Conservation (phyloP, 2,797 vertebrate genomes). For the Dendrocincla tyrannina region DNA sequence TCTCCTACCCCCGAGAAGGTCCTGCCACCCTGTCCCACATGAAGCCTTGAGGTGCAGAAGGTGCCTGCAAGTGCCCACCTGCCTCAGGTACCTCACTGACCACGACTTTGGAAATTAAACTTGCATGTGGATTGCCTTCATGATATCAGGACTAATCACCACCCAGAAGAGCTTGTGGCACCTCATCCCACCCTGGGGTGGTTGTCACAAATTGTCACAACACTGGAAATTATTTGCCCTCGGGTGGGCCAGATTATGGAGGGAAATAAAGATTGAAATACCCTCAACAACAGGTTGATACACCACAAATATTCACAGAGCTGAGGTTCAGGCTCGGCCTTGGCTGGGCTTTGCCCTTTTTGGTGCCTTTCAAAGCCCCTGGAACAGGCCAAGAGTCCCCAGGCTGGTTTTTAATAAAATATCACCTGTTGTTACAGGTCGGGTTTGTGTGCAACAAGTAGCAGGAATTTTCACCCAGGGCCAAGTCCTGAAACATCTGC, state of each 20-base stretch:
- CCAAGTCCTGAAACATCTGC: background rate
- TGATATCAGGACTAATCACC: rapidly evolving
- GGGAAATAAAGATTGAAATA: rapidly evolving
- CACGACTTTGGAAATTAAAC: no score
- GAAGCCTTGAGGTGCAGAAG: background rate
- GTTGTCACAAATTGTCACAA: no score
- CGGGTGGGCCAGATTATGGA: rapidly evolving
- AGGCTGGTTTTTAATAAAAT: background rate
- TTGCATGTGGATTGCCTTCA: background rate
- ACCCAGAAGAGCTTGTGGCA: no score
- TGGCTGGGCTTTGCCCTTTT: background rate
- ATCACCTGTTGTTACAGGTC: rapidly evolving
- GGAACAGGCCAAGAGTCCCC: background rate
- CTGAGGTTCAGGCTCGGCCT: background rate
- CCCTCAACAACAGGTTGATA: background rate
- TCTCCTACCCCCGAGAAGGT: no score
- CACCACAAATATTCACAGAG: rapidly evolving
- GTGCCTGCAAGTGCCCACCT: no score
- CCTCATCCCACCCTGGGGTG: background rate
- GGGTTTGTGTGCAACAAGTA: rapidly evolving
- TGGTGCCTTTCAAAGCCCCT: background rate
- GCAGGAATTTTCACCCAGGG: background rate
- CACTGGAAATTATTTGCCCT: background rate
- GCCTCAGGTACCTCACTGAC: no score
- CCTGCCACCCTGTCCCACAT: background rate